Evolutionary conservation across 2,797 vertebrate genomes (phyloP), one percentile per base, ranked within the genome.

Genomic region (Muscicapa striata): DNA sequence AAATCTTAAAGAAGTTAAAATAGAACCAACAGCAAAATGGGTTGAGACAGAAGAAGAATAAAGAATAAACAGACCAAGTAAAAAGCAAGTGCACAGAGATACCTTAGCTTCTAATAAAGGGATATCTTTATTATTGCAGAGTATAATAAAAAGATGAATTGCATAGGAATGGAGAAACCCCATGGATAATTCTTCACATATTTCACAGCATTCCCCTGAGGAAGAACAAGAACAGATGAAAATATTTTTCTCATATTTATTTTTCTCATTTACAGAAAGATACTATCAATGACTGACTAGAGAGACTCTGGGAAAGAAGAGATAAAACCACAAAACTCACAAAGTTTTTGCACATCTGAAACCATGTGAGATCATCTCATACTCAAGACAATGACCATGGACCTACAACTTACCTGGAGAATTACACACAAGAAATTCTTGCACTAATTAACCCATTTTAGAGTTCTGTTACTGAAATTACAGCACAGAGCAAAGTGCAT

Each of bases 351-450:
- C 10, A 32, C 6, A 26, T 43, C 15, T 6, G 16, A 13, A 43
- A 78, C 46, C 15, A n/a, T 1, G 6, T 3, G 12, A 4, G 29
- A 73, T 26, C 10, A 34, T 41, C 23, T 66, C 29, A 16, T 9
- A 32, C 5, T 11, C 13, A 61, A 48, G 32, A 29, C 4, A n/a
- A 22, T 1, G 7, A 48, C 9, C 32, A 10, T 0, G 0, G 26
- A 34, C 16, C 19, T 41, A 48, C 11, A 72, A 22, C 14, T 64
- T 23, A 17, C 2, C 10, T 45, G 34, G 13, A 76, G 9, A 84
- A 55, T 15, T 21, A 16, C 10, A 30, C 4, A 5, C 48, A n/a
- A 18, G 9, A n/a, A 91, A 41, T 6, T 15, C 30, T 5, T 18
- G 10, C 11, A 48, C 10, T 23, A 36, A 15, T 19, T 48, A 93